A percentile compares a stretch with the other conserved stretches of the same genome.
Conservation (phyloP, 1,140 invertebrate genomes). For the Danaus melanippus region DNA sequence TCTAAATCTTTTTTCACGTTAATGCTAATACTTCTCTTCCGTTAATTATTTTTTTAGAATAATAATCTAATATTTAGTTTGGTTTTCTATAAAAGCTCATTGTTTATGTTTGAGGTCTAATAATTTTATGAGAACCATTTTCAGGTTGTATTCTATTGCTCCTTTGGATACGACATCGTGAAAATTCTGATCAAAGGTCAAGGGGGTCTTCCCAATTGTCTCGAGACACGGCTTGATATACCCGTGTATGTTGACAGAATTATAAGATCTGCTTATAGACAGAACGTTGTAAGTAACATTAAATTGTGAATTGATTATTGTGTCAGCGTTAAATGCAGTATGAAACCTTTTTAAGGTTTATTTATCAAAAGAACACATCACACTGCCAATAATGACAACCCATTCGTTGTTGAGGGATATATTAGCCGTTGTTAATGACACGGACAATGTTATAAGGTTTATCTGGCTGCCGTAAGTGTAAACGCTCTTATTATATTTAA, state of each 20-base stretch:
- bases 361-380: constrained; percentile 53
- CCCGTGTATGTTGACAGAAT: constrained; percentile 44
- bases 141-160: constrained; percentile 44
- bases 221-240: constrained; percentile 55
- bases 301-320: neutral
- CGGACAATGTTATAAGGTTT: constrained; percentile 50
- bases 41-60: too few species aligned
- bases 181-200: constrained; percentile 54
- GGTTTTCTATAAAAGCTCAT: too few species aligned
- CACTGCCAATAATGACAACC: constrained; percentile 49
- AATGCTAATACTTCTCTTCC: too few species aligned
- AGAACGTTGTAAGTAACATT: constrained; percentile 35
- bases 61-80: too few species aligned
- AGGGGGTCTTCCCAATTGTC: constrained; percentile 57
- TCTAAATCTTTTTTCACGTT: too few species aligned
- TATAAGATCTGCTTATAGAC: constrained; percentile 41
- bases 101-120: neutral
- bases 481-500: too few species aligned
- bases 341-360: constrained; percentile 37
- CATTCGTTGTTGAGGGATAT: constrained; percentile 57
- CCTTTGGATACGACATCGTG: constrained; percentile 55
- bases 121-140: constrained; percentile 10
- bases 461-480: constrained; percentile 64
- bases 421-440: constrained; percentile 53
- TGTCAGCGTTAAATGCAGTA: neutral